Evolutionary conservation across 2,113 vertebrate genomes (phyloP), one percentile per base, ranked within the genome.

Genomic region (Condylura cristata): DNA sequence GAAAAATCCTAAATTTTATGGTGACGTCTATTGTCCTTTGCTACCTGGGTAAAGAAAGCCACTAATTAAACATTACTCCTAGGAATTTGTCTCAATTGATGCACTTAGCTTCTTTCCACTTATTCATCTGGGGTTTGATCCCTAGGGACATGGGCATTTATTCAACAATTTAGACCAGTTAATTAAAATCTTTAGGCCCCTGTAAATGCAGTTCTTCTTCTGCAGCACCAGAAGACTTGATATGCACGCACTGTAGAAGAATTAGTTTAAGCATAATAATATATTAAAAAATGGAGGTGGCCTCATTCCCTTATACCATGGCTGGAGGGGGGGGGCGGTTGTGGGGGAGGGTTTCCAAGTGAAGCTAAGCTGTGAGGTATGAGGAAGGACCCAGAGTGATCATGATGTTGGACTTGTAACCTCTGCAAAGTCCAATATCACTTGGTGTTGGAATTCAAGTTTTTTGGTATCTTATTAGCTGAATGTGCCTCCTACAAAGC

Each of bases 141-240:
- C 89, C 63, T 44, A 61, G 95, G 68, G 95, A 95, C 24, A 66
- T 44, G 85, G 68, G 72, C 71, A 78, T 88, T 96, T 93, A 96
- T 94, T 97, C 95, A 91, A 87, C 91, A 95, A 79, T 96, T 96
- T 87, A 95, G 91, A 90, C 58, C 84, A 75, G 96, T 96, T 97
- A 96, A 97, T 96, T 96, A 97, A 97, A 97, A 94, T 89, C 86
- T 87, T 79, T 81, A 94, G 95, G 71, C 90, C 74, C 92, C 70
- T 87, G 46, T 95, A 95, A 96, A 97, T 93, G 95, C 60, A 87
- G 51, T 66, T 83, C 63, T 90, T 82, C 51, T 37, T 92, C 41
- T 46, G 39, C 24, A 53, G 22, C 70, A 37, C 30, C 22, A 37
- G 88, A 68, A 70, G 11, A 72, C 61, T 70, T 86, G 34, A 28